Evolutionary conservation across 2,113 vertebrate species (phyloP).

Genomic region (Pampusana beccarii): DNA sequence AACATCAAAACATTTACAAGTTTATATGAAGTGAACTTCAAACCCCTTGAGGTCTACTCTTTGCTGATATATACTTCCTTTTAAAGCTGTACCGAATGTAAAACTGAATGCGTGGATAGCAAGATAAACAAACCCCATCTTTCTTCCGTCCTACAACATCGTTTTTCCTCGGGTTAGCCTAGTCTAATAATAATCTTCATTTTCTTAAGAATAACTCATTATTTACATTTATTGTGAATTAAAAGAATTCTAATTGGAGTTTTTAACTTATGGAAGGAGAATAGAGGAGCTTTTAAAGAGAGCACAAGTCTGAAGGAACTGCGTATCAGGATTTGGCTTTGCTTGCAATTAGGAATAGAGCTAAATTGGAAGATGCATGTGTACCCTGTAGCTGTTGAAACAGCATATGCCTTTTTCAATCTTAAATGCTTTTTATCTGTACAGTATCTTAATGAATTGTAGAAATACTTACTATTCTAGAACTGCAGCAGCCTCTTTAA

Average conservation of each 20-base stretch:
- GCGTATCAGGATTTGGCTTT: background rate
- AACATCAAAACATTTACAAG: background rate
- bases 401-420: background rate
- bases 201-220: background rate
- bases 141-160: background rate
- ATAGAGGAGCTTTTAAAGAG: background rate
- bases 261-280: background rate
- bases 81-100: background rate
- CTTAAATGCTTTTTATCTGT: background rate
- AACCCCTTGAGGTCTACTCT: background rate
- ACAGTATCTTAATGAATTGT: background rate
- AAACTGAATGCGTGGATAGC: background rate
- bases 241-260: background rate
- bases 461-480: background rate
- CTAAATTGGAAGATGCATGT: background rate
- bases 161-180: background rate
- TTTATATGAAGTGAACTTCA: constrained; percentile 1
- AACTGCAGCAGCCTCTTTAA: background rate
- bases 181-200: background rate
- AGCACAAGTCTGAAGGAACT: background rate
- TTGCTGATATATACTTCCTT: background rate
- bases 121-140: background rate
- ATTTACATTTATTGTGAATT: background rate
- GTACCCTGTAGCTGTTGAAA: background rate
- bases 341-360: background rate